Evolutionary conservation across 1,140 invertebrate species (phyloP), one percentile per base, ranked within the genome.

Genomic region (Eurosta solidaginis): DNA sequence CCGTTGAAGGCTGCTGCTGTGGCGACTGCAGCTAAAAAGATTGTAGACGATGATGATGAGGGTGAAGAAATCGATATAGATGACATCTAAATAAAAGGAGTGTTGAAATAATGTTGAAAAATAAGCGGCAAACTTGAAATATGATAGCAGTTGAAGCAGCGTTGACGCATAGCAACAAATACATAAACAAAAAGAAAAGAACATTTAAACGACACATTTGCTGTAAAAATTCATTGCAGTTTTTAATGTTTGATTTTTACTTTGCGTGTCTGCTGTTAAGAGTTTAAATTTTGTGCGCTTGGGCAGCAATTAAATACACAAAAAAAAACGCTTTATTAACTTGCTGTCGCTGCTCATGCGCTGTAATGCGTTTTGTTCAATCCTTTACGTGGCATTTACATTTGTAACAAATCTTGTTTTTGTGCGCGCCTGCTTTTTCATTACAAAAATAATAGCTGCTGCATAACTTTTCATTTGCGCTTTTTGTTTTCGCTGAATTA

Each of bases 41-140:
- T 89, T 74, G 88, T 89, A 49, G 89, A 90, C 50, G 90, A 92
- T 74, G 94, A 94, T 50, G 94, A 94, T 78, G 94, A 92, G 59
- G 95, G 92, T 33, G 92, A 92, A 82, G 93, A 94, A 81, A 93
- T 97, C 82, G 95, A 97, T 88, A 97, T 97, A 87, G 96, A 97
- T 91, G 95, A 94, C 85, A 97, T 97, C 88, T 97, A 95, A 79
- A n/a, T n/a, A n/a, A n/a, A 77, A 10, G 4, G 59, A 33, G n/a
- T 5, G 33, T 20, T 9, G 3, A n/a, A n/a, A 22, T 20, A 42
- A 73, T 17, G 9, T 12, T 10, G 27, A 40, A 42, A 77, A 29
- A 54, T 14, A 17, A 59, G n/a, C 12, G 44, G 52, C 52, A 47
- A 77, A 50, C 40, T 40, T n/a, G 27, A 52, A 47, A 77, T 22